A percentile compares a stretch with the other conserved stretches of the same genome.
Conservation (phyloP, 2,888 invertebrate species). For the Drosophila vallismaia region DNA sequence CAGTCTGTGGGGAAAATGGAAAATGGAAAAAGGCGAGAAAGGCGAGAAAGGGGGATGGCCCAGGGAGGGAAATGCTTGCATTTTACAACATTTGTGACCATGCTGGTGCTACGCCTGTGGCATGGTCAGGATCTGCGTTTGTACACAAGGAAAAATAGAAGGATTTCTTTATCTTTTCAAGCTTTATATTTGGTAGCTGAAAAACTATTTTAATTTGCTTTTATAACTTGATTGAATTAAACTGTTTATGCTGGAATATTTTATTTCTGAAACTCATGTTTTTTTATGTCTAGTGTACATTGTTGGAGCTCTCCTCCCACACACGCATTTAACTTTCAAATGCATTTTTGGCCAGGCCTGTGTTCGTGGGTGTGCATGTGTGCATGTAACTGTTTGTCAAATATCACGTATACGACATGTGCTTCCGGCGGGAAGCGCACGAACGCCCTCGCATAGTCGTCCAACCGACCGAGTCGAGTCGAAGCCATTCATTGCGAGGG, state of each 20-base stretch:
- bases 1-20: slow-evolving; percentile 6
- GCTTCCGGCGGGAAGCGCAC: slow-evolving; percentile 48
- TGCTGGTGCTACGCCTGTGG: slow-evolving; percentile 33
- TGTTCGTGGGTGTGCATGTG: slow-evolving; percentile 9
- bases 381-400: slow-evolving; percentile 61
- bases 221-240: not conserved
- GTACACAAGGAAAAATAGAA: slow-evolving; percentile 17
- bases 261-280: not conserved
- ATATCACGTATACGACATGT: slow-evolving; percentile 77
- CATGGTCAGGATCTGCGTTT: slow-evolving; percentile 23
- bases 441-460: slow-evolving; percentile 44
- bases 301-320: not conserved
- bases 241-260: not conserved
- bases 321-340: slow-evolving; percentile 40
- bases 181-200: too few species aligned
- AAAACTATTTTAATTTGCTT: not conserved
- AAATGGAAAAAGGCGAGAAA: slow-evolving; percentile 13
- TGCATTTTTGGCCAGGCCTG: slow-evolving; percentile 47
- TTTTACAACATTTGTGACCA: slow-evolving; percentile 57
- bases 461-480: slow-evolving; percentile 5
- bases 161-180: not conserved
- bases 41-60: too few species aligned
- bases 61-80: slow-evolving; percentile 31
- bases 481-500: slow-evolving; percentile 41
- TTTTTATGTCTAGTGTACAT: not conserved